Evolutionary conservation across 2,113 vertebrate genomes (phyloP), one percentile per base, ranked within the genome.

Genomic region (Corynorhinus townsendii): DNA sequence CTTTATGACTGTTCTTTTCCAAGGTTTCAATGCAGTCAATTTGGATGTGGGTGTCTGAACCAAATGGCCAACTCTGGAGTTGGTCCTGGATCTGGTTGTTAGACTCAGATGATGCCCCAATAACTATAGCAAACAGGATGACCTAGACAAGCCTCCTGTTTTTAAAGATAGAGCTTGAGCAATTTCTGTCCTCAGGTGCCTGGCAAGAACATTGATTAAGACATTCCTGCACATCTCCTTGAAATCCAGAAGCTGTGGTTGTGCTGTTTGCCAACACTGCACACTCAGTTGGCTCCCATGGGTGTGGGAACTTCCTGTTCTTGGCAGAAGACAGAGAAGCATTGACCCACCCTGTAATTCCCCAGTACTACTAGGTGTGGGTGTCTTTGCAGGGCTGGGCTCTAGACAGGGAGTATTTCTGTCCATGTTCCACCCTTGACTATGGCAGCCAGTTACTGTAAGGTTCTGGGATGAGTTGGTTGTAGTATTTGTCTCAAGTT

Each of bases 291-390:
- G 81, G 15, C 59, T 91, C 14, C 33, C 20, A 28, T 11, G 54
- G 62, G 49, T 86, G 64, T 52, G 66, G 76, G 93, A 96, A 90
- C 52, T 26, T 93, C 71, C 47, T 84, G 52, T 91, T 95, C 66
- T 82, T 85, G 91, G 45, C 72, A 91, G 87, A 93, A 52, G 71
- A 59, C 26, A 96, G 86, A 73, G 73, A 49, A 75, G 35, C 64
- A 72, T 85, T 95, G 76, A 49, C 56, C 93, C 52, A 76, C 43
- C 47, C 54, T 91, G 0, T 84, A 69, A 92, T 40, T 84, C 24
- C 17, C 16, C 24, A 40, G 59, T 83, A 14, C 20, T 15, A 47
- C n/a, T 24, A 35, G 54, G 43, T 93, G 19, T 89, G 76, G 62
- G 43, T 72, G 38, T 24, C 38, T 89, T 62, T 89, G n/a, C n/a